phyloP scores from a whole-genome alignment of 2,797 vertebrate genomes.

The Brotula barbata region DNA sequence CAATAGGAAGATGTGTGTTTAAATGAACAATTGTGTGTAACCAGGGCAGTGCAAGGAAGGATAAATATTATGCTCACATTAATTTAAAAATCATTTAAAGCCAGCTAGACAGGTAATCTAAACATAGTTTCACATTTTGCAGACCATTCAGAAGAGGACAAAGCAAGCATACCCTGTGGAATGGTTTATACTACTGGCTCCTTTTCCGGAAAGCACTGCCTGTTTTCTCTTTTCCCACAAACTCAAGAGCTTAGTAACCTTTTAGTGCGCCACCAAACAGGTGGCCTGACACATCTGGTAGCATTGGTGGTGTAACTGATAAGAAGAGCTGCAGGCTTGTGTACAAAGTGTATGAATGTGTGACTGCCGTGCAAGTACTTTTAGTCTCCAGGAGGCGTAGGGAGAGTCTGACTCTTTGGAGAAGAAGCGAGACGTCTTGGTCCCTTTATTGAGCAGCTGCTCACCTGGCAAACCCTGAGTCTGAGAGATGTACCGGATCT shows the following conservation, averaged over 20 bases:
- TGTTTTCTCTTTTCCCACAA: not conserved
- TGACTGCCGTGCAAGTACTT: conserved; percentile 73
- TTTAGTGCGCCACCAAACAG: too few relatives aligned
- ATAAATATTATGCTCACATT: conserved; percentile 27
- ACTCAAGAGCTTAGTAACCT: too few relatives aligned
- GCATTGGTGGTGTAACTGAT: not conserved
- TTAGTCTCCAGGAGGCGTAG: conserved; percentile 93
- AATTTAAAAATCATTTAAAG: conserved; percentile 27
- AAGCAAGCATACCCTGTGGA: conserved; percentile 28
- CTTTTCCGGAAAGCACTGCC: conserved; percentile 16
- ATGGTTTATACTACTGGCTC: conserved; percentile 40
- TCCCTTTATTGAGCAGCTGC: conserved; percentile 93
- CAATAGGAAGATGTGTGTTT: not conserved
- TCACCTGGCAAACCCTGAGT: conserved; percentile 94
- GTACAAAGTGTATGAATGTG: not conserved
- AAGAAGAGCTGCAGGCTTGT: not conserved
- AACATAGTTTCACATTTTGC: conserved; percentile 50
- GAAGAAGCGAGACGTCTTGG: conserved; percentile 96
- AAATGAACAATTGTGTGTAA: not conserved
- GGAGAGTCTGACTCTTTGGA: conserved; percentile 88
- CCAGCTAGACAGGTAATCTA: conserved; percentile 18
- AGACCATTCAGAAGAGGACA: conserved; percentile 18
- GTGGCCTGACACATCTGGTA: not conserved
- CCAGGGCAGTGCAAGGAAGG: not conserved
- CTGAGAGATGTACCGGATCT: conserved; percentile 99